Evolutionary conservation across 2,888 invertebrate species (phyloP), one percentile per base, ranked within the genome.

Genomic region (Nematopogon swammerdamellus): DNA sequence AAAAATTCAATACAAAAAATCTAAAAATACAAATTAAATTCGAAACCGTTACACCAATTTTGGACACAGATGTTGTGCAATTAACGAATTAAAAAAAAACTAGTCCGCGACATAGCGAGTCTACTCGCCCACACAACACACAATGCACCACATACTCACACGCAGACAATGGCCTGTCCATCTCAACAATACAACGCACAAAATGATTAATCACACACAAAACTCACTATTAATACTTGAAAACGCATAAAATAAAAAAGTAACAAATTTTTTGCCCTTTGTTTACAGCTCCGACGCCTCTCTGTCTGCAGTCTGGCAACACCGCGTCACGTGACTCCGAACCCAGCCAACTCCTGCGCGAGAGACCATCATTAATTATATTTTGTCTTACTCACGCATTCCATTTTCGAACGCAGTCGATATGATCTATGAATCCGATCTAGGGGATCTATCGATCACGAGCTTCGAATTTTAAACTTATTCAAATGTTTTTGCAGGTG

Each of bases 341-440:
- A 72, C 76, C 60, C 69, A 69, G 71, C 66, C 67, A 42, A n/a
- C n/a, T n/a, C n/a, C n/a, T n/a, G n/a, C n/a, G 63, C 65, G 63
- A 36, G 36, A 4, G 3, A 36, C 4, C 36, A 75, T 72, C 75
- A 79, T 79, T 77, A 77, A 79, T 79, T 79, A 77, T 72, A 74
- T 77, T 77, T 79, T 76, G 79, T 77, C 79, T 77, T 77, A 79
- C 79, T 77, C 77, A 75, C 73, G 74, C 76, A 76, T 75, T 76
- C 72, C 73, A 79, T 76, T 76, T 77, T 75, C 65, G 57, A 72
- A 36, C n/a, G 36, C 11, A 63, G 60, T 66, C 68, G 74, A 76
- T 77, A 76, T 77, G 76, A 79, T 79, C 77, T 77, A 77, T 79
- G 73, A 76, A 76, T 77, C 69, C 60, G 74, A 75, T 75, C 76